These are phyloP conservation scores for Myotis pilosus DNA, from an alignment of 2,797 vertebrate species.

Conservation along the genomic window DNA sequence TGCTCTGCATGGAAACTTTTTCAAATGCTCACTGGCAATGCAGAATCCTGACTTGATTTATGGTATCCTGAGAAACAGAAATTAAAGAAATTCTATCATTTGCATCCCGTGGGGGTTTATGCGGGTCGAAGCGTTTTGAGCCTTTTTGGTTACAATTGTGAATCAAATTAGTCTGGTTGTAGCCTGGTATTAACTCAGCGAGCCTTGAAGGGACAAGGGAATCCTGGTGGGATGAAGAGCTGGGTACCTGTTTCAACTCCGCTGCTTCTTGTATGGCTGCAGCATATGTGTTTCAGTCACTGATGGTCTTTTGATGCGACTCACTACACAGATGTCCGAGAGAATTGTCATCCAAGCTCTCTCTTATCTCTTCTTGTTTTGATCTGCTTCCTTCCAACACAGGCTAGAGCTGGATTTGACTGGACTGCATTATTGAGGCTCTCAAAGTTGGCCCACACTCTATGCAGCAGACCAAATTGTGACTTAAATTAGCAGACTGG, in stretches of 20 bases:
- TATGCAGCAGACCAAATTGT: background rate
- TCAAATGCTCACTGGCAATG: slow-evolving; percentile 30
- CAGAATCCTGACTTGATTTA: background rate
- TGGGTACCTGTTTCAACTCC: slow-evolving; percentile 47
- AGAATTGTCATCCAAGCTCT: background rate
- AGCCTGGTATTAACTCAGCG: background rate
- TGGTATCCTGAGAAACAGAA: background rate
- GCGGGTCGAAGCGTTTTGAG: background rate
- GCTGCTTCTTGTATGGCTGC: background rate
- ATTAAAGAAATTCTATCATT: slow-evolving; percentile 33
- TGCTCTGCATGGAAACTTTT: background rate
- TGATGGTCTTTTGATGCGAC: slow-evolving; percentile 61
- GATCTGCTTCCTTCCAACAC: slow-evolving; percentile 38
- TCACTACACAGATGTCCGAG: slow-evolving; percentile 51
- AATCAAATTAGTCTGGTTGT: slow-evolving; percentile 46
- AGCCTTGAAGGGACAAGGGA: slow-evolving; percentile 41
- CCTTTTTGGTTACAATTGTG: slow-evolving; percentile 42
- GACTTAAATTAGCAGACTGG: slow-evolving; percentile 50
- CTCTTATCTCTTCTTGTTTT: slow-evolving; percentile 58
- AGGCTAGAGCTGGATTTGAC: background rate
- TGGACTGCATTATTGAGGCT: slow-evolving; percentile 4
- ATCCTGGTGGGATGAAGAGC: slow-evolving; percentile 56
- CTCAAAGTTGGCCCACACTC: slow-evolving; percentile 18
- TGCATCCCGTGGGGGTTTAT: slow-evolving; percentile 42
- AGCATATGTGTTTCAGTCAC: slow-evolving; percentile 17